Evolutionary conservation across 2,888 invertebrate species (phyloP).

Genomic region (Melanotus villosus): DNA sequence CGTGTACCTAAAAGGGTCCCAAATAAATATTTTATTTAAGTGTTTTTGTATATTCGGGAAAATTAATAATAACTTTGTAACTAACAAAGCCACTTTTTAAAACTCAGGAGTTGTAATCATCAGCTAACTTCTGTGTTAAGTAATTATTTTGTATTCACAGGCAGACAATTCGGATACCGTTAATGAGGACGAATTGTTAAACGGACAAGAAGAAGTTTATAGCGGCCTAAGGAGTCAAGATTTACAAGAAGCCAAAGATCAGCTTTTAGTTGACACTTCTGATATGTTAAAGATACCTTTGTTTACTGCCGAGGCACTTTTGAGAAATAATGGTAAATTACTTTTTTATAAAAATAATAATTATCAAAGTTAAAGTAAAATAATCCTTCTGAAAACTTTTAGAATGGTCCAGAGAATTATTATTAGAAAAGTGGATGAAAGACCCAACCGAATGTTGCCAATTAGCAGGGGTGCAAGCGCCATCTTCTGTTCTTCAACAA

Average conservation of each 20-base stretch:
- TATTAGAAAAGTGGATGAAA: conserved; percentile 79
- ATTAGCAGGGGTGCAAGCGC: conserved; percentile 76
- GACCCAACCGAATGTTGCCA: conserved; percentile 77
- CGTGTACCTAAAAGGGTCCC: too few relatives aligned
- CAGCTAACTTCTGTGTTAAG: too few relatives aligned
- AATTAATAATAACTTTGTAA: too few relatives aligned
- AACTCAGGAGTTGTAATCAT: too few relatives aligned
- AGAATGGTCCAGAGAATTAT: conserved; percentile 79
- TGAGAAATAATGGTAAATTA: conserved; percentile 75
- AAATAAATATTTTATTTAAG: too few relatives aligned
- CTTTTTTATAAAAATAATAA: neutral
- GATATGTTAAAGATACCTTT: conserved; percentile 80
- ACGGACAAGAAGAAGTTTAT: conserved; percentile 71
- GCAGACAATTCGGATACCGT: conserved; percentile 69
- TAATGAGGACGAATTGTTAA: conserved; percentile 69
- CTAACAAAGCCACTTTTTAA: too few relatives aligned
- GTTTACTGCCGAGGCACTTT: conserved; percentile 78
- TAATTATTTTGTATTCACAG: too few relatives aligned
- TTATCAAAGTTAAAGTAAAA: too few relatives aligned
- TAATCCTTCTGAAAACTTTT: conserved; percentile 41
- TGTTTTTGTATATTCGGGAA: too few relatives aligned
- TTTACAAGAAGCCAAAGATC: conserved; percentile 79
- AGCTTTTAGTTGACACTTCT: conserved; percentile 78
- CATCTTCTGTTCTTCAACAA: conserved; percentile 69
- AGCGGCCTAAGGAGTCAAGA: conserved; percentile 77